Percentiles rank a stretch among this genome's conserved stretches.
Conservation (phyloP, 2,113 vertebrate species). For the Microcebus lehilahytsara region DNA sequence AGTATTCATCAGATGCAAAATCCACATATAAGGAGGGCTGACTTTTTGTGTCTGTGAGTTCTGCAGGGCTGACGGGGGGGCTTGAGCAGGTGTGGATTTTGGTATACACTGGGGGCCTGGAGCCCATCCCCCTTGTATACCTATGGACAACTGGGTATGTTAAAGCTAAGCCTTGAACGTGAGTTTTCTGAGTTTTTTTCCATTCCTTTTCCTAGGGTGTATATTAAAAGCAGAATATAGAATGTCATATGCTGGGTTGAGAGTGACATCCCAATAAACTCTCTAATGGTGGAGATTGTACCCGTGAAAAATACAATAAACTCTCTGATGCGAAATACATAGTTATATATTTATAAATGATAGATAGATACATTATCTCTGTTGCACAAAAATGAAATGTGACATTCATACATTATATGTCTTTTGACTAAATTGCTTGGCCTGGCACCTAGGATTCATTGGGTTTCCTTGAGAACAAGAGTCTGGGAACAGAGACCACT, state of each 20-base stretch:
- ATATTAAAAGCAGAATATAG: not conserved
- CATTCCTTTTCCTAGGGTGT: not conserved
- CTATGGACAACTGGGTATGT: not conserved
- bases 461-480: not conserved
- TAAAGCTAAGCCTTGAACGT: not conserved
- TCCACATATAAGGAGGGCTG: not conserved
- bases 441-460: not conserved
- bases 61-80: not conserved
- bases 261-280: not conserved
- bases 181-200: slow-evolving; percentile 3
- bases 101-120: not conserved
- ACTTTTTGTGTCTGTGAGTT: not conserved
- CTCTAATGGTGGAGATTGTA: not conserved
- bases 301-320: not conserved
- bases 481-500: not conserved
- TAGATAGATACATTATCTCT: not conserved
- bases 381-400: not conserved
- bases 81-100: not conserved
- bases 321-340: not conserved
- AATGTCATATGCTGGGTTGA: not conserved
- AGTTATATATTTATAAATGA: not conserved
- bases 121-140: not conserved
- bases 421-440: not conserved
- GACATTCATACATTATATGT: not conserved
- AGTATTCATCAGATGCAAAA: not conserved